Evolutionary conservation across 2,113 vertebrate species (phyloP).

Genomic region (Nycticryphes semicollaris): DNA sequence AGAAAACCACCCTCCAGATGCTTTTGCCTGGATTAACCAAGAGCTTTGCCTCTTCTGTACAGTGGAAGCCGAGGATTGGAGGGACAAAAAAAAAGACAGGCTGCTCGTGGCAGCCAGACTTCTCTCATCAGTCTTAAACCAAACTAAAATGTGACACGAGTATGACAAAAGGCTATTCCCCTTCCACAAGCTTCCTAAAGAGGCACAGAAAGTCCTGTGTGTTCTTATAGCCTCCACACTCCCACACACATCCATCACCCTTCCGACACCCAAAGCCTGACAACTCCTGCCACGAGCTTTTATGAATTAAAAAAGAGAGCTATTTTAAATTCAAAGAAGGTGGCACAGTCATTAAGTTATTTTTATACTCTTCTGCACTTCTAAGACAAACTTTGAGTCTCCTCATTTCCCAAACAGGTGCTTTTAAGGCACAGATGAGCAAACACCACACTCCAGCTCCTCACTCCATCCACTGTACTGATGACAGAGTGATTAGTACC

Average conservation of each 20-base stretch:
- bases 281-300: neutral
- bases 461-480: neutral
- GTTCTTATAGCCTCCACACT: neutral
- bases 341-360: slow-evolving; percentile 30
- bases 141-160: slow-evolving; percentile 8
- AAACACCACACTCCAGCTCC: neutral
- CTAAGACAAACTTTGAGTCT: neutral
- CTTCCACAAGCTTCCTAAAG: neutral
- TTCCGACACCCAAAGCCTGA: slow-evolving; percentile 36
- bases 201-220: neutral
- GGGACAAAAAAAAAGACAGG: neutral
- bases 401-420: neutral
- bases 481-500: neutral
- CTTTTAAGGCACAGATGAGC: neutral
- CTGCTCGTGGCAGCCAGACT: slow-evolving; percentile 21
- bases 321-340: slow-evolving; percentile 36
- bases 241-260: slow-evolving; percentile 17
- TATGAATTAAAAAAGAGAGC: slow-evolving; percentile 20
- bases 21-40: neutral
- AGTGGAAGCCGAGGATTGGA: neutral
- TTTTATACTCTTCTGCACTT: neutral
- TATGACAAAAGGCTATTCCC: slow-evolving; percentile 35
- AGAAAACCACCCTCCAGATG: neutral
- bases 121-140: slow-evolving; percentile 12
- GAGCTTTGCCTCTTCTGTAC: neutral